These are phyloP conservation scores for Sphinx pinastri DNA, from an alignment of 2,888 invertebrate genomes.

Conservation along the genomic window DNA sequence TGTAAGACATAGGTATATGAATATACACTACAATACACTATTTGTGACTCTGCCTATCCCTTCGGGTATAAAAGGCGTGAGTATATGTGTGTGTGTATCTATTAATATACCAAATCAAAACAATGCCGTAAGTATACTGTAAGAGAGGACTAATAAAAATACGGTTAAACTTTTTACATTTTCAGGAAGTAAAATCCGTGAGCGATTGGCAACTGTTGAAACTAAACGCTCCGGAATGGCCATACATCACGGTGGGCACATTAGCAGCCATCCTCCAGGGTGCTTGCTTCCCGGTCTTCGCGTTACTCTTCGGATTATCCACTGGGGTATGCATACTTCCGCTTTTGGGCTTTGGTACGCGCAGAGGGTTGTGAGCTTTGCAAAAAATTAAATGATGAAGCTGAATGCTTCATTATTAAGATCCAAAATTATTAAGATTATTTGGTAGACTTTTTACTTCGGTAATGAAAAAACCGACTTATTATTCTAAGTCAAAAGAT, in stretches of 20 bases:
- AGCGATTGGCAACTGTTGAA: slow-evolving; percentile 82
- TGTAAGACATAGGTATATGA: slow-evolving; percentile 30
- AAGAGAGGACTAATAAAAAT: too few relatives aligned
- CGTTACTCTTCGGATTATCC: slow-evolving; percentile 87
- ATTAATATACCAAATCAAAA: too few relatives aligned
- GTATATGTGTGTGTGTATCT: too few relatives aligned
- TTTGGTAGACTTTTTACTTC: too few relatives aligned
- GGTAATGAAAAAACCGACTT: neutral
- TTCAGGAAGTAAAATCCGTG: slow-evolving; percentile 58
- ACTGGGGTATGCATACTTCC: slow-evolving; percentile 76
- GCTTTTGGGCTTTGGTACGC: neutral
- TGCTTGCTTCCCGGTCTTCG: slow-evolving; percentile 86
- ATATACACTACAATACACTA: too few relatives aligned
- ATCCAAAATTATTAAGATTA: too few relatives aligned
- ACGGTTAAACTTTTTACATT: neutral
- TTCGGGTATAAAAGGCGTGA: too few relatives aligned
- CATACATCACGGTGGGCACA: slow-evolving; percentile 82
- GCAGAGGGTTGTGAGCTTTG: too few relatives aligned
- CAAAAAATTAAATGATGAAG: too few relatives aligned
- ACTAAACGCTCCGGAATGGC: slow-evolving; percentile 87
- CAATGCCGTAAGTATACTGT: too few relatives aligned
- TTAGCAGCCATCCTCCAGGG: slow-evolving; percentile 86
- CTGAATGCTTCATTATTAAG: too few relatives aligned
- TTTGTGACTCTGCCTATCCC: too few relatives aligned
- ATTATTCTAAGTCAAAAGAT: neutral